Base-by-base conservation (phyloP, 1,140 invertebrate species). In the Halyomorpha halys region DNA sequence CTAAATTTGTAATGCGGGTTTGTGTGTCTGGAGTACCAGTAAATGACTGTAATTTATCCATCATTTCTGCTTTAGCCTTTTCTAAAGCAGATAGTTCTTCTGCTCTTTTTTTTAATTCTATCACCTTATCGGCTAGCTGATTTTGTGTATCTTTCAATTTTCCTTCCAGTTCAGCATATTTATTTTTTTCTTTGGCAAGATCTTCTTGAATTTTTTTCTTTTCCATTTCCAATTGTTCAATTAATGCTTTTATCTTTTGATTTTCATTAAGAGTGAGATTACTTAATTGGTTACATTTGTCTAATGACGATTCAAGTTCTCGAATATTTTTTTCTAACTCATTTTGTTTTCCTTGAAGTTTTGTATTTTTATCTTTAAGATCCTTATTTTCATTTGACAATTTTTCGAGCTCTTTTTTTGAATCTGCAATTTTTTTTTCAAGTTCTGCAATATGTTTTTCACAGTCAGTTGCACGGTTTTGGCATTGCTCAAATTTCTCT, bases 61-160 rank as follows among this genome's bases (percentile, higher is more conserved):
- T n/a, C 39, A 64, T 59, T 11, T 64, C 27, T n/a, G 8, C 23
- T 16, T 64, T 59, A n/a, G 44, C 54, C 25, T 59, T 60, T 21
- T 51, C 21, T 30, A 64, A 45, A 27, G n/a, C 19, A 23, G 6
- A 1, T 2, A 59, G 8, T 21, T 64, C 63, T 13, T 13, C 25
- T 39, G 6, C 8, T 30, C 4, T 34, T 30, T 34, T 56, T 54
- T 63, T 5, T 54, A 51, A 23, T 23, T 54, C 62, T 3, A 56
- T 44, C 15, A 15, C 13, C 21, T 60, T 16, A 5, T 44, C 21
- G 4, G 15, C n/a, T 44, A 60, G n/a, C 51, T 56, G 19, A 30
- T 27, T 56, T 30, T 44, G 27, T n/a, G n/a, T 27, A 23, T 34
- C 27, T n/a, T 62, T 34, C 18, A 62, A 62, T 21, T 27, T 4